These are phyloP conservation scores for Xenentodon cancila DNA, from an alignment of 2,797 vertebrate genomes.

Conservation along the genomic window DNA sequence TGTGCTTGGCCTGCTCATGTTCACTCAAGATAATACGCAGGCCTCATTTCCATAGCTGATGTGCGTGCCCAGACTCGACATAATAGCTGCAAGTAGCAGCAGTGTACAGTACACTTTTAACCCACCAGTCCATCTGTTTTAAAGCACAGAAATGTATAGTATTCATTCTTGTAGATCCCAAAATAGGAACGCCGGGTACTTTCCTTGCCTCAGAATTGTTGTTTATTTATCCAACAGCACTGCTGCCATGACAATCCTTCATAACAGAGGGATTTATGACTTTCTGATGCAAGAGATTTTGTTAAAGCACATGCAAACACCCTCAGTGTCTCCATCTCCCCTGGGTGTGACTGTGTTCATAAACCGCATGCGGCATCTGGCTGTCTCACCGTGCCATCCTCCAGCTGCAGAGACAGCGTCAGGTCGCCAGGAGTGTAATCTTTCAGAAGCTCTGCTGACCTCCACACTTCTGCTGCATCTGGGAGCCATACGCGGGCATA, in stretches of 20 bases:
- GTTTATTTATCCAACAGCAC: slow-evolving; percentile 28
- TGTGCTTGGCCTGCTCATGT: slow-evolving; percentile 33
- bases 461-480: slow-evolving; percentile 93
- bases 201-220: slow-evolving; percentile 2
- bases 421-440: slow-evolving; percentile 90
- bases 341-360: slow-evolving; percentile 15
- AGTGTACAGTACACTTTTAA: slow-evolving; percentile 6
- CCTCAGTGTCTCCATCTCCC: slow-evolving; percentile 11
- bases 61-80: slow-evolving; percentile 70
- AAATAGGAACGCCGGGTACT: neutral
- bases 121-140: neutral
- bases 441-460: slow-evolving; percentile 90
- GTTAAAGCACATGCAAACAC: slow-evolving; percentile 13
- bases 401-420: slow-evolving; percentile 87
- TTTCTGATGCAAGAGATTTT: slow-evolving; percentile 16
- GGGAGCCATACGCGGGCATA: slow-evolving; percentile 95
- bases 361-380: neutral
- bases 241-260: slow-evolving; percentile 20
- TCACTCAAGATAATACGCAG: slow-evolving; percentile 50
- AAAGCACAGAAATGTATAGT: neutral
- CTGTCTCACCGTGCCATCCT: slow-evolving; percentile 89
- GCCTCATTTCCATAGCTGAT: slow-evolving; percentile 62
- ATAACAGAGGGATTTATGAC: slow-evolving; percentile 28
- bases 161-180: neutral
- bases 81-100: slow-evolving; percentile 48